Base-by-base conservation (phyloP, 2,797 vertebrate genomes). In the Alauda arvensis region DNA sequence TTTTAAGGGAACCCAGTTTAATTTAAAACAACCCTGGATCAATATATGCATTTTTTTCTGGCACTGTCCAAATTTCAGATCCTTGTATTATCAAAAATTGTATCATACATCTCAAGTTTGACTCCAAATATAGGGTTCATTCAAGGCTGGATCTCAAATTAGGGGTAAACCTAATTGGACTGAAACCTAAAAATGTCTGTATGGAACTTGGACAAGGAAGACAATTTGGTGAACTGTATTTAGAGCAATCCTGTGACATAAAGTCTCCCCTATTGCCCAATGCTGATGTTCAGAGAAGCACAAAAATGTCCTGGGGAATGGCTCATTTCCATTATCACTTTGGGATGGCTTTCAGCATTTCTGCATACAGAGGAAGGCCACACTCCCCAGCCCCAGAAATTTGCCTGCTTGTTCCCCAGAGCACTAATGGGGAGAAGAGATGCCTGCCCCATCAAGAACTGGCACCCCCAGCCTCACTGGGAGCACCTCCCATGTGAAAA, bases 21-120 rank as follows among this genome's bases (percentile, higher is more conserved):
- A 93, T 94, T 95, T 93, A 92, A 95, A 95, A 89, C 91, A 93
- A 85, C 81, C n/a, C 39, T 86, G 62, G 89, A 95, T 93, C 94
- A 91, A 94, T 94, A 95, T 26, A 90, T 95, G 93, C 90, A 94
- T 91, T 93, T 95, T 95, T 46, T 84, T 82, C 66, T 86, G 87
- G 89, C 91, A 80, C 59, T 42, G 25, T 91, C 87, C 85, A 79
- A 77, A 89, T 89, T 88, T 72, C 91, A 89, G 68, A 28, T 69
- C 87, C 29, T 82, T 81, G 43, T 72, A 71, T 89, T 88, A 74
- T 86, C 90, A 95, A 91, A 94, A 93, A 70, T 42, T 78, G 31
- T 84, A 63, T 56, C 65, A 56, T 82, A 56, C 25, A 18, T 65
- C 77, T 88, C 33, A 14, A 83, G 69, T 79, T 80, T 34, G 75